Percentiles rank a stretch among this genome's conserved stretches.
Evolutionary conservation across 64 coral and sea anemone species (phyloP).

Genomic region (Stichodactyla helianthus): DNA sequence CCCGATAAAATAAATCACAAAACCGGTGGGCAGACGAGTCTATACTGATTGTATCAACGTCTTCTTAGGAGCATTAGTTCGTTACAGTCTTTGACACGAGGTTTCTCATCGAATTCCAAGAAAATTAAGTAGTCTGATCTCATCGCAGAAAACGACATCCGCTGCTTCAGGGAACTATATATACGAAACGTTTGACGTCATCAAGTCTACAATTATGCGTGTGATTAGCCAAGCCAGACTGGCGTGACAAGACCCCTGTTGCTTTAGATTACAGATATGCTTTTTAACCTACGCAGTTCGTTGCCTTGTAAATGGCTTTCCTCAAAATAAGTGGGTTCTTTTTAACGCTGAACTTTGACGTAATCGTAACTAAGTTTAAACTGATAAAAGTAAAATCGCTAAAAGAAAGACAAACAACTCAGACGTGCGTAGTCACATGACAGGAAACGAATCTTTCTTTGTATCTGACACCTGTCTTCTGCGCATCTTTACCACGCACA

Average conservation of each 20-base stretch:
- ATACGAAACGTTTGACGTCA: conserved; percentile 9
- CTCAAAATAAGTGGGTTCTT: not conserved
- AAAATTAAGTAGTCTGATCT: not conserved
- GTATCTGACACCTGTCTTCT: not conserved
- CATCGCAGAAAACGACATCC: not conserved
- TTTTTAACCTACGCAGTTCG: not conserved
- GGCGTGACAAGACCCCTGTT: not conserved
- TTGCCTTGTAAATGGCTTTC: not conserved
- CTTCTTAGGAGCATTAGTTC: not conserved
- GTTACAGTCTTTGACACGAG: conserved; percentile 3
- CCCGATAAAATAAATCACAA: not conserved
- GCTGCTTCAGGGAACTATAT: not conserved
- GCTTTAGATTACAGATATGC: not conserved
- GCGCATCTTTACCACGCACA: conserved; percentile 14
- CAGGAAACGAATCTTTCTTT: not conserved
- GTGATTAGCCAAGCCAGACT: not conserved
- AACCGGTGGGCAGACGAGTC: not conserved
- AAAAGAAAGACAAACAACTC: not conserved
- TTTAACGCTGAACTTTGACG: not conserved
- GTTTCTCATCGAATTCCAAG: not conserved
- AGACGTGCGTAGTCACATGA: not conserved
- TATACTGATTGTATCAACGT: not conserved
- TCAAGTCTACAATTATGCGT: not conserved
- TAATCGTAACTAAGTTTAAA: not conserved
- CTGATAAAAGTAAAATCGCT: not conserved